Conservation (phyloP, 2,888 invertebrate genomes). For the Drosophila vallismaia region DNA sequence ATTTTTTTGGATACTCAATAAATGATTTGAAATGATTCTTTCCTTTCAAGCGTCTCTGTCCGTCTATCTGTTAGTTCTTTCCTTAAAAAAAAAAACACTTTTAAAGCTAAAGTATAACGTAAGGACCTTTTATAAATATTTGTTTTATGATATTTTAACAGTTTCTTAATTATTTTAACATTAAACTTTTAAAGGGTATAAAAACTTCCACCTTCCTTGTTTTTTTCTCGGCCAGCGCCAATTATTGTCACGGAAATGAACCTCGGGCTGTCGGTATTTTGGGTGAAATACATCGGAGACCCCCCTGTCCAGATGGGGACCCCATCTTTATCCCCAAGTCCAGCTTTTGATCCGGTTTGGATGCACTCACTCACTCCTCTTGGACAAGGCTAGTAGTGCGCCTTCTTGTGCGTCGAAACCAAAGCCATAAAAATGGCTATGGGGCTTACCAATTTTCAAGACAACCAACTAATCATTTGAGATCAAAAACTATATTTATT, state of each 20-base stretch:
- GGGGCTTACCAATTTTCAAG: neutral
- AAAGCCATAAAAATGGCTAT: neutral
- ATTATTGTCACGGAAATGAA: constrained; percentile 69
- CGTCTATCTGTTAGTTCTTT: too few species aligned
- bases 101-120: too few species aligned
- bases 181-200: neutral
- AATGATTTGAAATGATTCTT: too few species aligned
- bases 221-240: constrained; percentile 21
- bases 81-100: too few species aligned
- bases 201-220: neutral
- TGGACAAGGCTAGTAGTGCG: constrained; percentile 28
- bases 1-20: too few species aligned
- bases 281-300: constrained; percentile 30
- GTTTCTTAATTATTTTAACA: neutral
- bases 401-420: constrained; percentile 44
- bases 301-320: constrained; percentile 20
- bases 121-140: too few species aligned
- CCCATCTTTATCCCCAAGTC: neutral
- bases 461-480: neutral
- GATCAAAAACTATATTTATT: neutral
- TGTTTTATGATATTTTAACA: too few species aligned
- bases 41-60: too few species aligned
- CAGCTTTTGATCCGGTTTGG: constrained; percentile 64
- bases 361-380: constrained; percentile 40
- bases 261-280: constrained; percentile 55